Evolutionary conservation across 2,797 vertebrate genomes (phyloP).

Genomic region (Staurois parvus): DNA sequence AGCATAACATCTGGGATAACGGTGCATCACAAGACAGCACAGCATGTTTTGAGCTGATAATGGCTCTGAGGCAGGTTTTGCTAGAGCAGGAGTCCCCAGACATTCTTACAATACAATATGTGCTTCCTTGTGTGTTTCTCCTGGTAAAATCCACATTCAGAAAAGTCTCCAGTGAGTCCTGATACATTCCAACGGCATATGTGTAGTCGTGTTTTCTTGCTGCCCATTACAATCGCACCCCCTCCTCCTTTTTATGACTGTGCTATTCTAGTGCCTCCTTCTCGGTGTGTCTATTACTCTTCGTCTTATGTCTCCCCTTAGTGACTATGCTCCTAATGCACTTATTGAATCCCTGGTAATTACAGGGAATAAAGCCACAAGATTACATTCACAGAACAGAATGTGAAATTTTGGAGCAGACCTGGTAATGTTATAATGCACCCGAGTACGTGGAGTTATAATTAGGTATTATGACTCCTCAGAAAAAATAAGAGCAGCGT

Average conservation of each 20-base stretch:
- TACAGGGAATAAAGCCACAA: constrained; percentile 50
- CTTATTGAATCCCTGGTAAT: constrained; percentile 54
- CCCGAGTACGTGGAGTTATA: constrained; percentile 39
- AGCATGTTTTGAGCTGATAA: constrained; percentile 55
- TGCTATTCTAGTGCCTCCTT: constrained; percentile 26
- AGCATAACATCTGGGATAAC: constrained; percentile 50
- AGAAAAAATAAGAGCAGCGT: constrained; percentile 36
- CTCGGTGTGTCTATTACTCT: constrained; percentile 34
- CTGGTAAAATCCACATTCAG: constrained; percentile 27
- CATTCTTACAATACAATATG: constrained; percentile 45
- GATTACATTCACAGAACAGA: constrained; percentile 36
- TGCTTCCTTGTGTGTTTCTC: constrained; percentile 44
- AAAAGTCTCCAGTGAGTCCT: constrained; percentile 32
- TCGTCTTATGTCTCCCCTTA: constrained; percentile 19
- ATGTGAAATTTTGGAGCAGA: constrained; percentile 27
- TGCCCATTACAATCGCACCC: background rate
- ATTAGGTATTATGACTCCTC: constrained; percentile 53
- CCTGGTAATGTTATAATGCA: constrained; percentile 43
- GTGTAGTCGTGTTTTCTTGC: constrained; percentile 5
- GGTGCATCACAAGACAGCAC: constrained; percentile 39
- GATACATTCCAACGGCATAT: constrained; percentile 45
- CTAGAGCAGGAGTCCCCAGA: constrained; percentile 47
- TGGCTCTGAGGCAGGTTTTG: constrained; percentile 50
- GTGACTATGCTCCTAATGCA: constrained; percentile 40
- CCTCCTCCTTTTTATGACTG: constrained; percentile 10